These are phyloP conservation scores for Lithobius niger DNA, from an alignment of 1,140 invertebrate species.

Conservation along the genomic window DNA sequence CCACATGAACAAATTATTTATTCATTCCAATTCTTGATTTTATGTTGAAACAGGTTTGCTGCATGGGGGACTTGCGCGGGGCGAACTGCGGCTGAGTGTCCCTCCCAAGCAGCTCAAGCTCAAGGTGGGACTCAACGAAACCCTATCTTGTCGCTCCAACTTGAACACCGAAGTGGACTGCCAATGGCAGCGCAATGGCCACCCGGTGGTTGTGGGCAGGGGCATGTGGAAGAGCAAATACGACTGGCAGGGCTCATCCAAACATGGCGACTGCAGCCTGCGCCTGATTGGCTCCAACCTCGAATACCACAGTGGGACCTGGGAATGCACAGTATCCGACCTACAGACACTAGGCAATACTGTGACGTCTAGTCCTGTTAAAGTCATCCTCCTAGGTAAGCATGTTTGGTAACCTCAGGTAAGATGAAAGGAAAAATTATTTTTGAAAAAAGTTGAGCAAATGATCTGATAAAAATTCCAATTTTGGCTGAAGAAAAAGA, in stretches of 20 bases:
- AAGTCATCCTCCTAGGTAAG: conserved; percentile 1
- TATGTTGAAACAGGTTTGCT: not conserved
- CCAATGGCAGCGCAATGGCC: conserved; percentile 4
- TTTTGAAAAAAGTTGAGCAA: no score
- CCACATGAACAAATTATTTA: not conserved
- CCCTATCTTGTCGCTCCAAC: not conserved
- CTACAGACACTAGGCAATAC: not conserved
- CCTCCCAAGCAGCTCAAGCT: not conserved
- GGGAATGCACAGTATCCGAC: conserved; percentile 3
- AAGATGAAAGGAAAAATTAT: no score
- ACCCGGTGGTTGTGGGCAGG: conserved; percentile 1
- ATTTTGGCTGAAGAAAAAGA: no score
- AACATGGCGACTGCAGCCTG: conserved; percentile 1
- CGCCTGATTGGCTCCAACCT: not conserved
- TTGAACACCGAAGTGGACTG: not conserved
- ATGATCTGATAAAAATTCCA: no score
- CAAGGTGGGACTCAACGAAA: not conserved
- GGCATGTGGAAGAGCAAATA: conserved; percentile 1
- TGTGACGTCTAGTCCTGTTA: not conserved
- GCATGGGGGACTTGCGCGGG: not conserved
- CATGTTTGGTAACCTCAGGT: no score
- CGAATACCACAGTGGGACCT: conserved; percentile 1
- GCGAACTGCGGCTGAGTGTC: not conserved
- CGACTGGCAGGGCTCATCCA: not conserved
- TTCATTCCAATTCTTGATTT: not conserved